Conservation (phyloP, 2,797 vertebrate species). For the Sebastes elongatus region DNA sequence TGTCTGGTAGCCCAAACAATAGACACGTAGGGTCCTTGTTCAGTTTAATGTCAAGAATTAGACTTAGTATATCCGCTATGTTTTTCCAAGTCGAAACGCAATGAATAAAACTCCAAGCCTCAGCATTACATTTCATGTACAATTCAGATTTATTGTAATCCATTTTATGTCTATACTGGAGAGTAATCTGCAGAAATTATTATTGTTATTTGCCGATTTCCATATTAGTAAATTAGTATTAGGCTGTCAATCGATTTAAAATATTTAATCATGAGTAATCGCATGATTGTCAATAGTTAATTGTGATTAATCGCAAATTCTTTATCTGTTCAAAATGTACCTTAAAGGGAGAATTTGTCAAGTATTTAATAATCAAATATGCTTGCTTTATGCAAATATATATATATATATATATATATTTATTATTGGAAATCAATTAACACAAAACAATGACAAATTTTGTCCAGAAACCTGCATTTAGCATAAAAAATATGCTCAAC, state of each 20-base stretch:
- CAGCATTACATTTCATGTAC: not conserved
- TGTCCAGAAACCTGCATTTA: no score
- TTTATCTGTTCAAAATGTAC: no score
- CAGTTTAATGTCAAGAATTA: not conserved
- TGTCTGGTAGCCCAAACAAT: not conserved
- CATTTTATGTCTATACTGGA: not conserved
- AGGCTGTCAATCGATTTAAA: no score
- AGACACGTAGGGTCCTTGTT: not conserved
- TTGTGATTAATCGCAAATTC: rapidly evolving
- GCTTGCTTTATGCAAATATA: no score
- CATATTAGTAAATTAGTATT: not conserved
- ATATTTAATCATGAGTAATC: no score
- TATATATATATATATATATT: no score
- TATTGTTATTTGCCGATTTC: not conserved
- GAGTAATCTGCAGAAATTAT: not conserved
- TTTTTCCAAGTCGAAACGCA: not conserved
- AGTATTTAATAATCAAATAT: no score
- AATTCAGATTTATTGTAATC: not conserved
- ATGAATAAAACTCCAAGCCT: not conserved
- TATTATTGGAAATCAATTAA: no score
- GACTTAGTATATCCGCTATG: not conserved
- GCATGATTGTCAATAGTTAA: no score
- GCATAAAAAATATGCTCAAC: no score
- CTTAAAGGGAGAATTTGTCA: no score
- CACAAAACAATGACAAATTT: no score